Conservation (phyloP, 2,888 invertebrate genomes). For the Blastobasis lacticolella region DNA sequence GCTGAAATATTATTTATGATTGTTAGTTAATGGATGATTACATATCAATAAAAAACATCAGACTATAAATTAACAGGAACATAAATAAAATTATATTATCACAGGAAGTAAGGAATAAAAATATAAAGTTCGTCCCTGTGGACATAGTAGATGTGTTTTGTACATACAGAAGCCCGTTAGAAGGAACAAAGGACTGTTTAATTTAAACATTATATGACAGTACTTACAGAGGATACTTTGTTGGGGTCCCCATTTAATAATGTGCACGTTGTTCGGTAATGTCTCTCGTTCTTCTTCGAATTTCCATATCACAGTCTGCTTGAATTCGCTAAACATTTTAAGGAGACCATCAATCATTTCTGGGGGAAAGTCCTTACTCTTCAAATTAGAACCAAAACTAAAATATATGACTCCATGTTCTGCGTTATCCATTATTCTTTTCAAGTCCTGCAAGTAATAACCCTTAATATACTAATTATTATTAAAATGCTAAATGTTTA, state of each 20-base stretch:
- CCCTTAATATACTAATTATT: no score
- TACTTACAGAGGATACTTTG: slow-evolving; percentile 30
- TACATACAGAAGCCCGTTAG: no score
- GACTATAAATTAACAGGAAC: no score
- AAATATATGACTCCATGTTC: slow-evolving; percentile 48
- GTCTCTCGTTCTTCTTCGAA: slow-evolving; percentile 34
- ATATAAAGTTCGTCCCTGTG: no score
- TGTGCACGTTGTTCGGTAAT: slow-evolving; percentile 38
- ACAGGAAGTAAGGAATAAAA: no score
- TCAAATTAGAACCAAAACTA: slow-evolving; percentile 47
- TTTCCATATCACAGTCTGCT: slow-evolving; percentile 53
- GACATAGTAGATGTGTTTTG: no score
- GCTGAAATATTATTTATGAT: slow-evolving; percentile 22
- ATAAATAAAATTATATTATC: no score
- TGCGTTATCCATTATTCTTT: slow-evolving; percentile 38
- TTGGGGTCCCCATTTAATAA: slow-evolving; percentile 45
- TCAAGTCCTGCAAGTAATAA: slow-evolving; percentile 25
- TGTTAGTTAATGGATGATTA: no score
- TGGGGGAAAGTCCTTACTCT: slow-evolving; percentile 32
- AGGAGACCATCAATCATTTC: slow-evolving; percentile 26
- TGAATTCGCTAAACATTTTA: slow-evolving; percentile 38
- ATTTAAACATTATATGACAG: no score
- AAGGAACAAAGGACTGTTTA: no score
- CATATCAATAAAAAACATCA: no score
- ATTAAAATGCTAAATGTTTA: no score